A percentile compares a stretch with the other conserved stretches of the same genome.
phyloP scores from a whole-genome alignment of 2,888 invertebrate genomes.

The Epinotia brunnichana region DNA sequence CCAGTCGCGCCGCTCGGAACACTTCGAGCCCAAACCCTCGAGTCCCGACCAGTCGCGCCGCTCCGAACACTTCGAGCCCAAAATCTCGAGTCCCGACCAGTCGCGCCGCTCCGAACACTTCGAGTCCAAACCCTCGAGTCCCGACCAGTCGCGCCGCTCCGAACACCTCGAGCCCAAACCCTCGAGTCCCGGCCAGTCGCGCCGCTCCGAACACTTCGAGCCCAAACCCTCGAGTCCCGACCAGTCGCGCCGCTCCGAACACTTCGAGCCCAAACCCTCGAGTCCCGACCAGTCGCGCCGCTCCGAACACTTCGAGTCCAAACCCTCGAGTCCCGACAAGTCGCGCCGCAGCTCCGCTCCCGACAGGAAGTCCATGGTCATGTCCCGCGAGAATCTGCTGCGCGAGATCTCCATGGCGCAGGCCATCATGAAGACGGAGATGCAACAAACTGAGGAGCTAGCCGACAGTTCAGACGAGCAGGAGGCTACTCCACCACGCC shows the following conservation, averaged over 20 bases:
- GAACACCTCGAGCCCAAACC: conserved; percentile 46
- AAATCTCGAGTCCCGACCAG: conserved; percentile 44
- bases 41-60: conserved; percentile 48
- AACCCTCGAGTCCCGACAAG: conserved; percentile 44
- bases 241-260: conserved; percentile 49
- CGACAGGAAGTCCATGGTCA: conserved; percentile 58
- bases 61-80: conserved; percentile 45
- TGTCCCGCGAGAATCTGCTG: conserved; percentile 66
- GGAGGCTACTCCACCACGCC: conserved; percentile 42
- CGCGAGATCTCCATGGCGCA: conserved; percentile 70
- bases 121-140: conserved; percentile 45
- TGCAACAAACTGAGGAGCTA: conserved; percentile 22
- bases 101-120: conserved; percentile 48
- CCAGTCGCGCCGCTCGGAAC: conserved; percentile 49
- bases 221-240: conserved; percentile 42
- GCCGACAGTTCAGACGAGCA: neutral
- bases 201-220: conserved; percentile 46
- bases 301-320: conserved; percentile 45
- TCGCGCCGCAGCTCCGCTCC: conserved; percentile 56
- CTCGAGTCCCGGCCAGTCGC: conserved; percentile 45
- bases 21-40: conserved; percentile 46
- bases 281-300: conserved; percentile 45
- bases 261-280: conserved; percentile 46
- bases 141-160: conserved; percentile 49
- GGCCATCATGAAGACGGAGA: conserved; percentile 60